A percentile compares a stretch with the other conserved stretches of the same genome.
These are phyloP conservation scores for Cotesia chilonis DNA, from an alignment of 1,140 invertebrate species.

Conservation along the genomic window DNA sequence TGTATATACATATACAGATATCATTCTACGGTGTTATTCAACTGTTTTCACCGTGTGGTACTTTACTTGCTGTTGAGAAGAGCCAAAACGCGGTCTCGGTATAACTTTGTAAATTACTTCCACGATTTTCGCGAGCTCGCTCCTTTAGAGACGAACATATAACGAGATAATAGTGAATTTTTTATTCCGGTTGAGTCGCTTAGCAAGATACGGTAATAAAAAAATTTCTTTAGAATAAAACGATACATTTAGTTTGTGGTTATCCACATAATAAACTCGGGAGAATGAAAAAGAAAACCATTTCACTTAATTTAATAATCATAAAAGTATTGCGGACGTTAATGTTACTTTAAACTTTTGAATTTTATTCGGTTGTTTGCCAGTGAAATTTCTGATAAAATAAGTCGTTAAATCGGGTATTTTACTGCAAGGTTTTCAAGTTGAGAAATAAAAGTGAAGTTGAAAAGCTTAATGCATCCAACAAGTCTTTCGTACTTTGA, in stretches of 20 bases:
- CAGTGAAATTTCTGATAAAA: no score
- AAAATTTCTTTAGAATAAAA: not conserved
- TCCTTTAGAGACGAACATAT: not conserved
- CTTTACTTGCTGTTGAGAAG: constrained; percentile 24
- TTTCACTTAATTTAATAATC: no score
- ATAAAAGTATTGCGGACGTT: no score
- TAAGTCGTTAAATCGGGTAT: no score
- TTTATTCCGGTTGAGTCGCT: not conserved
- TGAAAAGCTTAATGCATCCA: no score
- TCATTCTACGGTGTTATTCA: not conserved
- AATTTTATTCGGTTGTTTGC: no score
- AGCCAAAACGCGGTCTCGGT: constrained; percentile 16
- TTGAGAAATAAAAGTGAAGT: no score
- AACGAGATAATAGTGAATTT: not conserved
- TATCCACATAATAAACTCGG: not conserved
- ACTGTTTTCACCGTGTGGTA: constrained; percentile 12
- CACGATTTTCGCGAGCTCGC: constrained; percentile 4
- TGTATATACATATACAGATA: constrained; percentile 1
- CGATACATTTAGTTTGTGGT: not conserved
- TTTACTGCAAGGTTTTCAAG: not conserved
- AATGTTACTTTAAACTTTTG: no score
- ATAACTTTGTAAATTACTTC: constrained; percentile 33
- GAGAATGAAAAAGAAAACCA: no score
- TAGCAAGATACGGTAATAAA: not conserved
- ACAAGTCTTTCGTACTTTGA: no score